Evolutionary conservation across 2,113 vertebrate species (phyloP).

Genomic region (rabbit (Oryctolagus cuniculus)): DNA sequence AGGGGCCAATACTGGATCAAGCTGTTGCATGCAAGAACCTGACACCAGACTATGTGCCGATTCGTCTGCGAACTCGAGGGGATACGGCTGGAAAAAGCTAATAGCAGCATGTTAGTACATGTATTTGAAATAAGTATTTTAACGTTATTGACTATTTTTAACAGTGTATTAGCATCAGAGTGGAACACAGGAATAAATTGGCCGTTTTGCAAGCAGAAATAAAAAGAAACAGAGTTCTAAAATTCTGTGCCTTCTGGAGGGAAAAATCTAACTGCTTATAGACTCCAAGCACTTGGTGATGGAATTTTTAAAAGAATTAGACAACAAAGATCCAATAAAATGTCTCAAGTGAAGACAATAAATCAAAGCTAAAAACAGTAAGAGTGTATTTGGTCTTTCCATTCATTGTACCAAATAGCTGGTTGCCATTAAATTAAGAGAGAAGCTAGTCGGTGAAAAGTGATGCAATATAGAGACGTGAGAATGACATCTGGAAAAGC

Average conservation of each 20-base stretch:
- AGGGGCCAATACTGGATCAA: not conserved
- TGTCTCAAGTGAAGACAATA: not conserved
- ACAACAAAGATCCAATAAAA: not conserved
- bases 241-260: not conserved
- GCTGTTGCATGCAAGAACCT: not conserved
- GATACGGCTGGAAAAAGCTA: not conserved
- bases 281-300: not conserved
- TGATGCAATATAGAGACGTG: constrained; percentile 45
- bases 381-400: not conserved
- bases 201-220: constrained; percentile 3
- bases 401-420: not conserved
- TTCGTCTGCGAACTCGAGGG: not conserved
- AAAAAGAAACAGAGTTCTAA: not conserved
- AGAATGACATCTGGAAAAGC: constrained; percentile 32
- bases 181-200: not conserved
- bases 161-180: not conserved
- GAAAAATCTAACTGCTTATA: not conserved
- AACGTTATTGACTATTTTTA: constrained; percentile 12
- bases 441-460: constrained; percentile 32
- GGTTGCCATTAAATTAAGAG: not conserved
- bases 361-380: not conserved
- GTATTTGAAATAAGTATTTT: not conserved
- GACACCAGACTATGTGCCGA: not conserved
- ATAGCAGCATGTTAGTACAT: not conserved
- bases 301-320: not conserved